phyloP scores from a whole-genome alignment of 2,797 vertebrate genomes.

The Gymnopithys bicolor region DNA sequence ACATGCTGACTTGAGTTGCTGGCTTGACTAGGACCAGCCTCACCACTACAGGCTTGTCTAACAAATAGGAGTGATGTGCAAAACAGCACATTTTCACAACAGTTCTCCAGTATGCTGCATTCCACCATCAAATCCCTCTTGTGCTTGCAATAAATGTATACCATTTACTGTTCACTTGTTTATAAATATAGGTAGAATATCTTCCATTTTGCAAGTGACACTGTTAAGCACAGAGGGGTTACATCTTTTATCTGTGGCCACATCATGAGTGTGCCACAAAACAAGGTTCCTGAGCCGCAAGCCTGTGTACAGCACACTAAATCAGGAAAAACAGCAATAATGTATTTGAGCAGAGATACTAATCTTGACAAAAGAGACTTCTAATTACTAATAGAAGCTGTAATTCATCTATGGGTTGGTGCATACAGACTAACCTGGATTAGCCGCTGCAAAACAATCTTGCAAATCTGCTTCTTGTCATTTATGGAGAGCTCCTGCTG shows the following conservation, averaged over 20 bases:
- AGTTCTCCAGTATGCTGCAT: not conserved
- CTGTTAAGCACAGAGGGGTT: not conserved
- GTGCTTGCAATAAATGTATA: not conserved
- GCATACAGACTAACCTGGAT: slow-evolving; percentile 85
- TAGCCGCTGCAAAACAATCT: slow-evolving; percentile 86
- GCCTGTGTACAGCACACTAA: not conserved
- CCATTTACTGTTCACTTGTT: not conserved
- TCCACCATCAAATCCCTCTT: not conserved
- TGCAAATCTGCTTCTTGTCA: slow-evolving; percentile 94
- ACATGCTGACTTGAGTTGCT: fast-evolving
- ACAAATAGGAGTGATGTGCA: fast-evolving
- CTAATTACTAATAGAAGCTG: not conserved
- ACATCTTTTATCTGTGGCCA: not conserved
- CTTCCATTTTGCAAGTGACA: not conserved
- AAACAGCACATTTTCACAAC: not conserved
- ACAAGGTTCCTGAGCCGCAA: not conserved
- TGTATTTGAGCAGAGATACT: not conserved
- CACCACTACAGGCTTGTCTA: not conserved
- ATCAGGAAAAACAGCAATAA: not conserved
- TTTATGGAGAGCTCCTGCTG: slow-evolving; percentile 82
- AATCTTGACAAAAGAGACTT: not conserved
- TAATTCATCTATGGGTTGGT: not conserved
- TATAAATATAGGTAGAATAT: not conserved
- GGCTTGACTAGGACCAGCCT: not conserved
- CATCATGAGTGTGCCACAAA: not conserved